Conservation (phyloP, 2,888 invertebrate species). For the Diplolepis rosae region DNA sequence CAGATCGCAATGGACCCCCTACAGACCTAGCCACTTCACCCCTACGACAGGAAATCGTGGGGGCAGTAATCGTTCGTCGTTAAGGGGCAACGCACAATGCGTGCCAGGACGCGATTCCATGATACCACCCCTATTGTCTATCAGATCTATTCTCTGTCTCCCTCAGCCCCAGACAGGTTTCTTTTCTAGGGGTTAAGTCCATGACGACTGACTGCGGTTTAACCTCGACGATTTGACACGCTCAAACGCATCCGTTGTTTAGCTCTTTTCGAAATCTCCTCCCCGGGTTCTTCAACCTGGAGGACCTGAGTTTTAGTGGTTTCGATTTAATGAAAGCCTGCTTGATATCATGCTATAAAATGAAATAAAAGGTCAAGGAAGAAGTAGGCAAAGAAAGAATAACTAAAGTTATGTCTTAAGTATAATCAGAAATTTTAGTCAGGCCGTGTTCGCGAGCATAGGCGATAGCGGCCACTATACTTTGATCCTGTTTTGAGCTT, state of each 20-base stretch:
- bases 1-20: constrained; percentile 50
- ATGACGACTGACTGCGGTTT: constrained; percentile 68
- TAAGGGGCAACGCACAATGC: constrained; percentile 66
- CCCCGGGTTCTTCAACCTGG: constrained; percentile 8
- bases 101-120: constrained; percentile 68
- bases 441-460: too few species aligned
- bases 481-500: too few species aligned
- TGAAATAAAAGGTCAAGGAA: not conserved
- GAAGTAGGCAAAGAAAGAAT: not conserved
- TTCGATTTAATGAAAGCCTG: constrained; percentile 11
- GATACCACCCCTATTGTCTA: constrained; percentile 70
- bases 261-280: constrained; percentile 45
- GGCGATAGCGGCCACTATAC: too few species aligned
- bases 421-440: too few species aligned
- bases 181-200: constrained; percentile 50
- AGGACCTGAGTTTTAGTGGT: not conserved
- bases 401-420: too few species aligned
- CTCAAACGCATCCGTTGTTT: constrained; percentile 69
- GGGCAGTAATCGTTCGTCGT: constrained; percentile 67
- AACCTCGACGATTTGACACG: constrained; percentile 68
- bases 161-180: constrained; percentile 34
- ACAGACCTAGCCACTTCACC: constrained; percentile 33
- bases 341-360: constrained; percentile 8
- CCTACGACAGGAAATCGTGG: constrained; percentile 51
- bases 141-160: constrained; percentile 48